A percentile compares a stretch with the other conserved stretches of the same genome.
Conservation (phyloP, 2,113 vertebrate species). For the Murina feae region DNA sequence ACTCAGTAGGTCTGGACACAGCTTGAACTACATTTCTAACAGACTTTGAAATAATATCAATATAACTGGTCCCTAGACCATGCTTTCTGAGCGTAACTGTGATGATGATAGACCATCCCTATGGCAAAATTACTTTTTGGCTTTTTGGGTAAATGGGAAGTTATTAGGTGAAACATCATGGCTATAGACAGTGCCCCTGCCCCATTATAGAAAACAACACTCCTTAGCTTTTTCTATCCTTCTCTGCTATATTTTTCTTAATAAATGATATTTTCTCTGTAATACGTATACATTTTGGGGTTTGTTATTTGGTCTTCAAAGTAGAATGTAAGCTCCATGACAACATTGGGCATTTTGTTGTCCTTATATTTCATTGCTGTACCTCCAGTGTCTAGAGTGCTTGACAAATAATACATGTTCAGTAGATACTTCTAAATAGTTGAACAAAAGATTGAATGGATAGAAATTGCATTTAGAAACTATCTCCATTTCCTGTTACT, state of each 20-base stretch:
- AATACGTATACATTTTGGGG: neutral
- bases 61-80: neutral
- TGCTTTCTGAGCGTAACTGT: neutral
- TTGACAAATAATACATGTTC: neutral
- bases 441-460: neutral
- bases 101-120: neutral
- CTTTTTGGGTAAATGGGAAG: neutral
- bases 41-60: neutral
- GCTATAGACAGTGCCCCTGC: neutral
- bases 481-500: neutral
- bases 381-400: neutral
- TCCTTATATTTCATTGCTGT: neutral
- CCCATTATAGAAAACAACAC: neutral
- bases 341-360: neutral
- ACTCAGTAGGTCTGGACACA: neutral
- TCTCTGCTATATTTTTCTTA: neutral
- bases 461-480: neutral
- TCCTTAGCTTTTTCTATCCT: neutral
- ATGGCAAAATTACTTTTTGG: neutral
- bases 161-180: neutral
- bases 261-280: neutral
- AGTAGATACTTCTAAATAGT: neutral
- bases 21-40: neutral
- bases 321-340: neutral
- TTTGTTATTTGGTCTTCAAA: neutral